Conservation (phyloP, 92 coral and sea anemone genomes). For the Zoanthus sociatus region DNA sequence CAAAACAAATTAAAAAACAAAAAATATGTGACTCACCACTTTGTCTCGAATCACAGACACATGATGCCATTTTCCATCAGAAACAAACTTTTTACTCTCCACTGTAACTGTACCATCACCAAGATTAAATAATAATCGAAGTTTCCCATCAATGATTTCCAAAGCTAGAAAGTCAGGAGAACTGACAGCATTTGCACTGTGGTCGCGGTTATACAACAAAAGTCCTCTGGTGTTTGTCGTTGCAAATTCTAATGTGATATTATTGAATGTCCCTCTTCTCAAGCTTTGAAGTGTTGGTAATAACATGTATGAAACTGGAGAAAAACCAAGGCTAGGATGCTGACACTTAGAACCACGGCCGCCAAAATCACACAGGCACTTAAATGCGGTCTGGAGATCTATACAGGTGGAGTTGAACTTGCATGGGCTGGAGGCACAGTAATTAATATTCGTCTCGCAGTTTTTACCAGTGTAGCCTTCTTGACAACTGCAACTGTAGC, state of each 20-base stretch:
- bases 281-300: constrained; percentile 78
- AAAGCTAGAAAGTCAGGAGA: constrained; percentile 89
- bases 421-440: constrained; percentile 84
- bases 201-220: constrained; percentile 74
- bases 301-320: constrained; percentile 76
- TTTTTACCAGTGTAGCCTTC: constrained; percentile 85
- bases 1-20: not conserved
- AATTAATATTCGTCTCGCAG: constrained; percentile 79
- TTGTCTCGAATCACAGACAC: constrained; percentile 79
- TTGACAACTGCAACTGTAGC: constrained; percentile 81
- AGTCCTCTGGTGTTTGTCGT: constrained; percentile 74
- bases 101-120: constrained; percentile 74
- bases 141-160: constrained; percentile 76
- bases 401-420: constrained; percentile 74
- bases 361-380: constrained; percentile 88
- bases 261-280: constrained; percentile 70
- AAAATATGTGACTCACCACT: constrained; percentile 62
- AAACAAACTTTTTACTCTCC: constrained; percentile 61
- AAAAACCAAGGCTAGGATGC: constrained; percentile 88
- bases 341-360: constrained; percentile 82
- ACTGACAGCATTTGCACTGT: constrained; percentile 55
- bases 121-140: constrained; percentile 89
- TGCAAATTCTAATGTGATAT: constrained; percentile 85
- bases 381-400: constrained; percentile 65
- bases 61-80: constrained; percentile 95